Base-by-base conservation (phyloP, 2,113 vertebrate genomes). In the Burhinus oedicnemus region DNA sequence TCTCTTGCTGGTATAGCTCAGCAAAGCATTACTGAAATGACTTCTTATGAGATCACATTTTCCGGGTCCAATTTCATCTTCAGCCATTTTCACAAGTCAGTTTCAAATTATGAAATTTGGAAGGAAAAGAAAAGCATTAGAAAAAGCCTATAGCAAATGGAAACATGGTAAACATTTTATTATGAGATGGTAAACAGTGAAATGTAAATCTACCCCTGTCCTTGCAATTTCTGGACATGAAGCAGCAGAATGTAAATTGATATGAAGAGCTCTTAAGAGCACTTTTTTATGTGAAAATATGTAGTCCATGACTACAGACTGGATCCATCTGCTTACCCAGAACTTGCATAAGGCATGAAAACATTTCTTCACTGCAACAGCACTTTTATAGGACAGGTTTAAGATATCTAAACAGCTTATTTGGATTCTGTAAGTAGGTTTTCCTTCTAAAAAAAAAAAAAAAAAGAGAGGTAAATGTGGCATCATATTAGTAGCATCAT, bases 81-180 rank as follows among this genome's bases (percentile, higher is more conserved):
- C 65, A 75, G 13, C 3, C 27, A 9, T 82, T 96, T 93, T 58
- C 69, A 78, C 6, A 55, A 76, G 36, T 44, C 44, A 81, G 36
- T 64, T 91, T 83, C 65, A 93, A 89, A 69, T 69, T 2, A 72
- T 2, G 6, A 76, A 91, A 87, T 72, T 64, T 30, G 45, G 20
- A 84, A 87, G 45, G 62, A 61, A 89, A 91, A 66, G 44, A 55
- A 91, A 25, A 70, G 8, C 36, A 85, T 64, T 40, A 82, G 19
- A 92, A 92, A 40, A 83, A 91, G 23, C 12, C 5, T 89, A 0
- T 62, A 93, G 89, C 21, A 83, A 87, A 79, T 47, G 47, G 44
- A 93, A 95, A 93, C 40, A 91, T 0, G 5, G 89, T 83, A 93
- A 97, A 95, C 71, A 90, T 85, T 90, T 92, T 71, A 75, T 89